These are phyloP conservation scores for Athalia cordata DNA, from an alignment of 2,888 invertebrate genomes.

Conservation along the genomic window DNA sequence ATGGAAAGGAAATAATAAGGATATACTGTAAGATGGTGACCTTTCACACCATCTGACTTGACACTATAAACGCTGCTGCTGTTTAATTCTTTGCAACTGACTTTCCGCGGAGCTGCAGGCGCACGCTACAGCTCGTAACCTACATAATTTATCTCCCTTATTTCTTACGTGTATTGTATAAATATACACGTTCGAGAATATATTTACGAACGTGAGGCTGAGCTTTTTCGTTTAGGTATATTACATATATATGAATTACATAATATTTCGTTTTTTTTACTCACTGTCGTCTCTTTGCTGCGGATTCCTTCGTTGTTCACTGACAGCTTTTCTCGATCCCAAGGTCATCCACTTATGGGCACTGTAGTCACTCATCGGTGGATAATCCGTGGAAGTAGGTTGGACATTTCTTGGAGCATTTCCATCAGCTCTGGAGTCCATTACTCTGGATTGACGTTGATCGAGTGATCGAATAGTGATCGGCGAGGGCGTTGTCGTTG, in stretches of 20 bases:
- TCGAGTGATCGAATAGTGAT: conserved; percentile 65
- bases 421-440: conserved; percentile 52
- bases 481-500: conserved; percentile 70
- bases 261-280: conserved; percentile 6
- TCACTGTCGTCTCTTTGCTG: neutral
- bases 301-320: conserved; percentile 51
- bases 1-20: neutral
- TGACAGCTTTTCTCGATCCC: conserved; percentile 64
- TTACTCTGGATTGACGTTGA: conserved; percentile 56
- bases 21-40: conserved; percentile 36
- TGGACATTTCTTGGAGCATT: conserved; percentile 56
- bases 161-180: neutral
- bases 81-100: conserved; percentile 21
- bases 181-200: neutral
- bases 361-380: conserved; percentile 65
- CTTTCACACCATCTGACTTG: conserved; percentile 27
- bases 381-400: conserved; percentile 62
- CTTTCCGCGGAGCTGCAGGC: neutral
- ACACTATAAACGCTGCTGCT: neutral
- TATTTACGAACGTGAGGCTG: neutral
- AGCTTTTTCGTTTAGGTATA: neutral
- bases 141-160: conserved; percentile 33
- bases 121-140: conserved; percentile 19
- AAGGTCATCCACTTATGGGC: conserved; percentile 66
- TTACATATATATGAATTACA: neutral